phyloP scores from a whole-genome alignment of 53 echinoderm and acorn worm genomes.

The Holothuria leucospilota region DNA sequence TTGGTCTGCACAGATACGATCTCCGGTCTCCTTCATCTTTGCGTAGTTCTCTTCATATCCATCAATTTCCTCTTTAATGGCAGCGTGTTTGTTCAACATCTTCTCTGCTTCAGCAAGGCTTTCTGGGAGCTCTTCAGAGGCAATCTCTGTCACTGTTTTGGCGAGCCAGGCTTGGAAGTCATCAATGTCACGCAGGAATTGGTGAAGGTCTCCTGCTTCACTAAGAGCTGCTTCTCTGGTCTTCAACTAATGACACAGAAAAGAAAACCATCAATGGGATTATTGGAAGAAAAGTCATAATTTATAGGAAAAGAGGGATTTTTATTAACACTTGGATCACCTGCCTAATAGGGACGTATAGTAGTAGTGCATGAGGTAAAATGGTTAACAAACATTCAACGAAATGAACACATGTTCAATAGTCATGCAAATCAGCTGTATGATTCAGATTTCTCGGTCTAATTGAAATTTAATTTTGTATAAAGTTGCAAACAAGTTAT shows the following conservation, averaged over 20 bases:
- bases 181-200: conserved; percentile 98
- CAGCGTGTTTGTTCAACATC: conserved; percentile 96
- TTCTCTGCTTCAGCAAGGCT: conserved; percentile 96
- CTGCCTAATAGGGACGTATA: too few relatives aligned
- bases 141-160: conserved; percentile 93
- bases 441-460: too few relatives aligned
- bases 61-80: conserved; percentile 99
- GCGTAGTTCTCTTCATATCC: conserved; percentile 99
- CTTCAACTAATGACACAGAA: conserved; percentile 73
- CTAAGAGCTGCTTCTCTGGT: conserved; percentile 89
- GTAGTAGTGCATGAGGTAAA: too few relatives aligned
- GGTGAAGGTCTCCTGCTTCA: conserved; percentile 96
- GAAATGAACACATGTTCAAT: too few relatives aligned
- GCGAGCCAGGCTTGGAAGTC: conserved; percentile 99
- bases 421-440: too few relatives aligned
- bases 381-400: too few relatives aligned
- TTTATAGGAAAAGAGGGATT: background rate
- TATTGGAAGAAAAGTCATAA: background rate
- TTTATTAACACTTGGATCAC: background rate
- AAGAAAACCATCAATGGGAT: background rate
- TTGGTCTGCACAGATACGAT: conserved; percentile 94
- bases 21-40: conserved; percentile 96
- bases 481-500: background rate
- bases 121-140: conserved; percentile 97
- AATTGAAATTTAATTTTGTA: too few relatives aligned